Evolutionary conservation across 2,888 invertebrate species (phyloP).

Genomic region (Enoplolaimus lenunculus): DNA sequence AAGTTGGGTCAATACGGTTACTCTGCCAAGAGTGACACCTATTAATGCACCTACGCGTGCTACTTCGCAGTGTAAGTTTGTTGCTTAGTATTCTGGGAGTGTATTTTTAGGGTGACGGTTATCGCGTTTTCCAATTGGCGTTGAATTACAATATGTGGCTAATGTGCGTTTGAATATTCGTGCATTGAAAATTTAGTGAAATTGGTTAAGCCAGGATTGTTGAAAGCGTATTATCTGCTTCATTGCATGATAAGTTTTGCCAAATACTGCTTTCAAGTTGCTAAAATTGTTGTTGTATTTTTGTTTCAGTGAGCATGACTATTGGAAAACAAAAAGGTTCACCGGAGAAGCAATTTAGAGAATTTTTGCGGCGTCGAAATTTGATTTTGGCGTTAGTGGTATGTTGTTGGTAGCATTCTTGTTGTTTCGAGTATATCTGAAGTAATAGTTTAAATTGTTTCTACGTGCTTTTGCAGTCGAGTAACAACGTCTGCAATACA

Average conservation of each 20-base stretch:
- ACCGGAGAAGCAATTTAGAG: constrained; percentile 42
- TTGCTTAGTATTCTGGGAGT: background rate
- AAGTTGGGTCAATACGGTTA: constrained; percentile 85
- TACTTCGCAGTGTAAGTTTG: constrained; percentile 3
- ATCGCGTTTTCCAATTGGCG: too few species aligned
- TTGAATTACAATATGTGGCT: background rate
- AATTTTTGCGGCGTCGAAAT: constrained; percentile 82
- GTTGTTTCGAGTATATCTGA: background rate
- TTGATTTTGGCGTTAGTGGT: constrained; percentile 77
- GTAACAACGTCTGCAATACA: too few species aligned
- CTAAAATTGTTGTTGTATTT: too few species aligned
- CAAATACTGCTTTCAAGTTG: too few species aligned
- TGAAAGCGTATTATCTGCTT: too few species aligned
- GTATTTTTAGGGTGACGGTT: constrained; percentile 1
- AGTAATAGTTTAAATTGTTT: too few species aligned
- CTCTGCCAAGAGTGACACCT: constrained; percentile 45
- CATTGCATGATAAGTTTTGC: too few species aligned
- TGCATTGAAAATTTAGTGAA: background rate
- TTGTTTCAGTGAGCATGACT: constrained; percentile 6
- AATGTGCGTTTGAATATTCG: background rate
- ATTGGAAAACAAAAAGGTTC: constrained; percentile 16
- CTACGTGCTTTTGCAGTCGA: too few species aligned
- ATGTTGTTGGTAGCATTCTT: constrained; percentile 28
- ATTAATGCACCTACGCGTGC: background rate
- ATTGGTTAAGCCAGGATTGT: too few species aligned